Evolutionary conservation across 2,113 vertebrate genomes (phyloP), one percentile per base, ranked within the genome.

Genomic region (Mobula birostris): DNA sequence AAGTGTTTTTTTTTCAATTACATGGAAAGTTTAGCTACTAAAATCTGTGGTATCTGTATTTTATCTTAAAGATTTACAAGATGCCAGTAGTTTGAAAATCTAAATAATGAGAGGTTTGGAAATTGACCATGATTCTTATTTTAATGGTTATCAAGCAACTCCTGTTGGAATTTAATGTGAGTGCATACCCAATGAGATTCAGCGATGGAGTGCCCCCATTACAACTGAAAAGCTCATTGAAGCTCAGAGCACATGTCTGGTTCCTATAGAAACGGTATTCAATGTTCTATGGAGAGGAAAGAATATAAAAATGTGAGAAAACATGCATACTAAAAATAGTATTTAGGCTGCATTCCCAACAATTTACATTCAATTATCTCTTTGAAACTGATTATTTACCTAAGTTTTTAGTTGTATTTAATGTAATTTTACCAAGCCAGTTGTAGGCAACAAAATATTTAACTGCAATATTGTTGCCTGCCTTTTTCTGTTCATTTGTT

Each of bases 401-500:
- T 48, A 48, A 48, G 48, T 48, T 48, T 48, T 48, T 4, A 48
- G 48, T 48, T 48, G 48, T 48, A 48, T 48, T 70, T 94, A 95
- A 93, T 92, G 63, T 94, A 74, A 94, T 70, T 68, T 94, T 76
- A 94, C 94, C 94, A 83, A 92, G 12, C 87, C n/a, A 94, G 94
- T 56, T 87, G 90, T 66, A 32, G 90, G 90, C 76, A 88, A 94
- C 94, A 56, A 94, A 94, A 95, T 95, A 96, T 94, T 95, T 94
- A 94, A 95, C 93, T 88, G 87, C 8, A 93, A 74, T 74, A 56
- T 56, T 93, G 40, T 48, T 93, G 36, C 36, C 24, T 93, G 83
- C 61, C 77, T 94, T 95, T 94, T 91, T 94, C 94, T 95, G 94
- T 95, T 95, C 88, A 94, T 95, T 95, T 94, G 92, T 70, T 94